Base-by-base conservation (phyloP, 2,797 vertebrate genomes). In the Sparus aurata region DNA sequence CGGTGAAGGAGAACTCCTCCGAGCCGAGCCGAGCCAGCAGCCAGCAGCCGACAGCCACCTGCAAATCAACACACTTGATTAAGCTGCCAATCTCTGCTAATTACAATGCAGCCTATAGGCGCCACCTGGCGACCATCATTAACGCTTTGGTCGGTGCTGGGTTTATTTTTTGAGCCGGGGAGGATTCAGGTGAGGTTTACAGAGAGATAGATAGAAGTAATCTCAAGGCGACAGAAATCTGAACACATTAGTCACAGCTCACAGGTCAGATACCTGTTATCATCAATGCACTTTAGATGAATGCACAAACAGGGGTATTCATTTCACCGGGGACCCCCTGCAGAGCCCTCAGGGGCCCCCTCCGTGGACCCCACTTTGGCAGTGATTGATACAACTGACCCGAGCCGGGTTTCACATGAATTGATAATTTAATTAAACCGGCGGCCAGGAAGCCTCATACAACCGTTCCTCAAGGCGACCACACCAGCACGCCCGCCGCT, bases 371-470 rank as follows among this genome's bases (percentile, higher is more conserved):
- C 77, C 73, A 65, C 80, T 70, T 72, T 79, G 70, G 50, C 63
- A 67, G 18, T 74, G 86, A 86, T 5, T 86, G 80, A 87, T 80
- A 75, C 5, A 20, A 20, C 73, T 87, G 86, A 89, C 86, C 85
- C 76, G 77, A 61, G 67, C 73, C 3, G 38, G 45, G 63, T 73
- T 88, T 84, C 73, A 87, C 70, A 81, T 85, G 57, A 84, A 85
- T 82, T 87, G 85, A 85, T 86, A 55, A 92, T 91, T 85, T 84
- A 87, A 91, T 90, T 80, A 83, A 85, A 86, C 23, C 27, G 52
- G 72, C 79, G 62, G 69, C 77, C 75, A 60, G 70, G 77, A 75
- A 84, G 77, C 72, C 13, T 80, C 87, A 73, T 18, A 15, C 78
- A 75, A 72, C 61, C 23, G 18, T 69, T 87, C 77, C 67, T 91